A percentile compares a stretch with the other conserved stretches of the same genome.
phyloP scores from a whole-genome alignment of 2,797 vertebrate genomes.

The Danio tinwini region DNA sequence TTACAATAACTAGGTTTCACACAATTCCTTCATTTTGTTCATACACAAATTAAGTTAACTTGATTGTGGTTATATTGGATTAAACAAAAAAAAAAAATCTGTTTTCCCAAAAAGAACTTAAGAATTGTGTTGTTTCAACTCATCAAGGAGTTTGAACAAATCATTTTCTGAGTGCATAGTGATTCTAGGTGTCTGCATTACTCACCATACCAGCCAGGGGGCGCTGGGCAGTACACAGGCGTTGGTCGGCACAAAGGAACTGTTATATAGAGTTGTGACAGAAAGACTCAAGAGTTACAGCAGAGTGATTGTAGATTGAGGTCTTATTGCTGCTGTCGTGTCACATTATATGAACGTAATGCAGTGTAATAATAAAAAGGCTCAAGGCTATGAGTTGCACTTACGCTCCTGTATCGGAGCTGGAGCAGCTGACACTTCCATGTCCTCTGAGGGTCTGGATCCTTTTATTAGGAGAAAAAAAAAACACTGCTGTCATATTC shows the following conservation, averaged over 20 bases:
- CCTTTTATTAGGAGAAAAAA: slow-evolving; percentile 61
- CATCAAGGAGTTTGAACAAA: too few relatives aligned
- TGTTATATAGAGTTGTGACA: slow-evolving; percentile 33
- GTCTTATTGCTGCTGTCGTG: slow-evolving; percentile 8
- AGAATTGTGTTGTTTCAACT: too few relatives aligned
- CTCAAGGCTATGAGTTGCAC: slow-evolving; percentile 2
- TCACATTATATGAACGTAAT: neutral
- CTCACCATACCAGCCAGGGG: slow-evolving; percentile 77
- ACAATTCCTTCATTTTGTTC: too few relatives aligned
- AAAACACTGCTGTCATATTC: neutral
- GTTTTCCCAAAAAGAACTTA: too few relatives aligned
- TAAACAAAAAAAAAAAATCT: too few relatives aligned
- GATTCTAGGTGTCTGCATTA: slow-evolving; percentile 28
- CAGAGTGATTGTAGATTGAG: neutral
- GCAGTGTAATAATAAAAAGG: slow-evolving; percentile 12
- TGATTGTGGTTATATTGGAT: too few relatives aligned
- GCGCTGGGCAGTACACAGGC: slow-evolving; percentile 80
- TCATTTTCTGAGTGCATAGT: neutral
- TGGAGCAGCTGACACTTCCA: slow-evolving; percentile 48
- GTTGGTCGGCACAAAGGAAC: slow-evolving; percentile 77
- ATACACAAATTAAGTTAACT: too few relatives aligned
- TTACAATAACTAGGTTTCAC: too few relatives aligned
- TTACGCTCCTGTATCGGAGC: slow-evolving; percentile 71
- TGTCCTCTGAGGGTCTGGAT: slow-evolving; percentile 64
- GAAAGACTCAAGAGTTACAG: slow-evolving; percentile 19